These are phyloP conservation scores for Drosophila testacea DNA, from an alignment of 2,888 invertebrate genomes.

Conservation along the genomic window DNA sequence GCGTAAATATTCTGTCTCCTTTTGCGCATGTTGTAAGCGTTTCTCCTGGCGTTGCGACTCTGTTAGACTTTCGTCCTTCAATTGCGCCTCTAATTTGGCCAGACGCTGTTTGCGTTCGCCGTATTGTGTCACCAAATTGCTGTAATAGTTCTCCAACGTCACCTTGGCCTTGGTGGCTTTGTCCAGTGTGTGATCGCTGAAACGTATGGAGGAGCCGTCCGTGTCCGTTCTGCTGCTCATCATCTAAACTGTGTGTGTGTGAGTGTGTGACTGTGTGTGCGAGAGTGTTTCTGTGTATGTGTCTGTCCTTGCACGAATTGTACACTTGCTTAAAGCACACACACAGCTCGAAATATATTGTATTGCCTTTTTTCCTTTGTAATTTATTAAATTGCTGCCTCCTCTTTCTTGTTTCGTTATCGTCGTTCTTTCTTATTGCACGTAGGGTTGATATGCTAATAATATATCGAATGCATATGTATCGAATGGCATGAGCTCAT, in stretches of 20 bases:
- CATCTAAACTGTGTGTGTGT: slow-evolving; percentile 65
- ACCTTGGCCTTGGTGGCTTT: slow-evolving; percentile 99
- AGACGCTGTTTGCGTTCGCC: slow-evolving; percentile 98
- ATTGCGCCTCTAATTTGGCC: slow-evolving; percentile 97
- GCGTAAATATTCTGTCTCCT: slow-evolving; percentile 99
- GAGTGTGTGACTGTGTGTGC: slow-evolving; percentile 31
- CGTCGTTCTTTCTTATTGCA: slow-evolving; percentile 61
- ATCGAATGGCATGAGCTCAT: slow-evolving; percentile 54
- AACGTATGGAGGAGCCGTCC: slow-evolving; percentile 89
- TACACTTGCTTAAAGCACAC: slow-evolving; percentile 67
- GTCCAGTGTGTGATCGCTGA: slow-evolving; percentile 98
- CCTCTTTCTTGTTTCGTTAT: slow-evolving; percentile 67
- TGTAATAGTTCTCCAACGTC: slow-evolving; percentile 99
- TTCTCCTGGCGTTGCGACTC: slow-evolving; percentile 96
- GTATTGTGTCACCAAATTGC: slow-evolving; percentile 98
- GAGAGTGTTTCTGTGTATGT: slow-evolving; percentile 39
- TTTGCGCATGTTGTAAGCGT: slow-evolving; percentile 97
- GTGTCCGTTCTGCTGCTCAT: slow-evolving; percentile 80
- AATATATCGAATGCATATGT: slow-evolving; percentile 35
- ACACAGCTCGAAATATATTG: slow-evolving; percentile 59
- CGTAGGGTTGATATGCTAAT: slow-evolving; percentile 49
- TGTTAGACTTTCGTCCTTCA: slow-evolving; percentile 97
- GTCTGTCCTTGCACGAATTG: slow-evolving; percentile 56
- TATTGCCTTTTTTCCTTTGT: slow-evolving; percentile 65
- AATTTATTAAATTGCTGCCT: slow-evolving; percentile 71